Evolutionary conservation across 2,888 invertebrate genomes (phyloP).

Genomic region (Apodemia mormo): DNA sequence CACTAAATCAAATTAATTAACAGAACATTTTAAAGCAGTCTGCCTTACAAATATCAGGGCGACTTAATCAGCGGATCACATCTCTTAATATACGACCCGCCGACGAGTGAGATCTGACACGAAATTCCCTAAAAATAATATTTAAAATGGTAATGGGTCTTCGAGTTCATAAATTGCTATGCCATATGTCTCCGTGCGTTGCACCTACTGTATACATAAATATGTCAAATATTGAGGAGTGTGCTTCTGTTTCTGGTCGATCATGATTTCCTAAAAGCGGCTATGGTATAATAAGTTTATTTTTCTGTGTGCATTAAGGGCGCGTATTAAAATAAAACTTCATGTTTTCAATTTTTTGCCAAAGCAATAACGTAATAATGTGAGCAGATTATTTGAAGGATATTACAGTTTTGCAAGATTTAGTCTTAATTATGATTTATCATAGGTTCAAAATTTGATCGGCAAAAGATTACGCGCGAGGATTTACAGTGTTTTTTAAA

Average conservation of each 20-base stretch:
- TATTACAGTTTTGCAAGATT: no score
- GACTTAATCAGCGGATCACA: slow-evolving; percentile 79
- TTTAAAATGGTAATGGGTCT: slow-evolving; percentile 81
- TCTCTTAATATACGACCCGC: slow-evolving; percentile 76
- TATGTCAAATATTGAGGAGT: slow-evolving; percentile 78
- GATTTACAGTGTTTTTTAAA: no score
- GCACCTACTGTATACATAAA: slow-evolving; percentile 80
- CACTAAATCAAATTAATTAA: slow-evolving; percentile 65
- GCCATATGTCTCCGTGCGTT: slow-evolving; percentile 76
- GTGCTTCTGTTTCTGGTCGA: slow-evolving; percentile 56
- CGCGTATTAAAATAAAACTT: no score
- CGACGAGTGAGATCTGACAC: slow-evolving; percentile 81
- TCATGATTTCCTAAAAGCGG: slow-evolving; percentile 34
- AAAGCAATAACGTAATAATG: no score
- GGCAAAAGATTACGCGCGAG: no score
- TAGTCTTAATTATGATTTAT: no score
- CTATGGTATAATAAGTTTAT: background rate
- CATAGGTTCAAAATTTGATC: no score
- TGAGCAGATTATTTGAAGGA: no score
- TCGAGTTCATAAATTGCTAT: slow-evolving; percentile 78
- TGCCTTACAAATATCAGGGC: slow-evolving; percentile 65
- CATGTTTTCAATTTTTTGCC: no score
- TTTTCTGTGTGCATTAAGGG: no score
- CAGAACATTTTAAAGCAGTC: slow-evolving; percentile 62
- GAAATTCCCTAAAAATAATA: slow-evolving; percentile 82